Base-by-base conservation (phyloP, 2,888 invertebrate genomes). In the Periphyllus acericola region DNA sequence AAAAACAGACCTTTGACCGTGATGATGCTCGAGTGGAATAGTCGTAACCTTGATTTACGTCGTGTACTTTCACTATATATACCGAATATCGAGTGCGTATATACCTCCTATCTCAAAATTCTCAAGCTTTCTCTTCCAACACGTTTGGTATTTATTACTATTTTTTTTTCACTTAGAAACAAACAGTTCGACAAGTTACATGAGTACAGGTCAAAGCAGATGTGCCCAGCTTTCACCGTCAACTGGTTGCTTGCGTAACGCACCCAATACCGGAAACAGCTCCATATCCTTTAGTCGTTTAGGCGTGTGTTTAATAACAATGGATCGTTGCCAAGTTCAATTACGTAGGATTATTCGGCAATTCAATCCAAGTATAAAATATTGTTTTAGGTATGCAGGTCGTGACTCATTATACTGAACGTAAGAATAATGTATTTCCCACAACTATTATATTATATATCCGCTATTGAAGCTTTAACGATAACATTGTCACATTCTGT, bases 121-220 rank as follows among this genome's bases (percentile, higher is more conserved):
- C 74, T 74, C 32, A 81, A 87, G 32, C 87, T 87, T 87, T 87
- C 87, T 87, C 87, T 87, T 87, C 80, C 52, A 74, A 87, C 87
- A 46, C 84, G 76, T 85, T 78, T 34, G 66, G 46, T 80, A 81
- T 81, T 74, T 78, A 78, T 46, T 72, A 55, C 60, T 34, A 34
- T 72, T 74, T 74, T 46, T 79, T 74, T 74, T 75, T 40, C 83
- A 60, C 75, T 80, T 60, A 17, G 79, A 81, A 87, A 87, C 75
- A 87, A 87, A 87, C 74, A 75, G 80, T 87, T 81, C 72, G 87
- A 87, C 81, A 87, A 87, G 87, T 87, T 74, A 87, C 74, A 74
- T 71, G 60, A 86, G 75, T 68, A 66, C 87, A n/a, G 87, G 80
- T 81, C 80, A 74, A 87, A 81, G 87, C 87, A 87, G 87, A 87